Evolutionary conservation across 92 coral and sea anemone species (phyloP).

Genomic region (Pocillopora grandis): DNA sequence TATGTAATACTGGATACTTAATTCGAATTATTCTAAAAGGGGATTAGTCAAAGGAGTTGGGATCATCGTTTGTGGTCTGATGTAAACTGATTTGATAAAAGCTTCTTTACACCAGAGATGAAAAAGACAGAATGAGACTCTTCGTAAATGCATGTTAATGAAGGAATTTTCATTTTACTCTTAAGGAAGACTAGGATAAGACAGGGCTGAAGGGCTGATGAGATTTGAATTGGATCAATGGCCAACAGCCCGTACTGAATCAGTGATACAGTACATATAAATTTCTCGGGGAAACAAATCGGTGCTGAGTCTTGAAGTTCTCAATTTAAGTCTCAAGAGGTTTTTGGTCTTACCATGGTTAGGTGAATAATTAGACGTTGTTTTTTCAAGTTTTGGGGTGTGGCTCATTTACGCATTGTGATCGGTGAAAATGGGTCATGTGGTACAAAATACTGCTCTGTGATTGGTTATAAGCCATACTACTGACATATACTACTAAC

Average conservation of each 20-base stretch:
- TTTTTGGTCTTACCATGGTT: neutral
- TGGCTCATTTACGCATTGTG: too few relatives aligned
- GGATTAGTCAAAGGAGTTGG: neutral
- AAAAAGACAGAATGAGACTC: neutral
- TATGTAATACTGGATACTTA: neutral
- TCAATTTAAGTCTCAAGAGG: neutral
- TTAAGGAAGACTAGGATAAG: neutral
- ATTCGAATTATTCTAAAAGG: neutral
- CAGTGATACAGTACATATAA: neutral
- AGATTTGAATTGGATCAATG: neutral
- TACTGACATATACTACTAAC: too few relatives aligned
- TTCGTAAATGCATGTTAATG: neutral
- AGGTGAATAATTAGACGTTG: neutral
- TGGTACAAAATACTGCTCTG: too few relatives aligned
- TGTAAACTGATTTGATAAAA: neutral
- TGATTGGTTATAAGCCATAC: too few relatives aligned
- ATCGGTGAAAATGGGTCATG: too few relatives aligned
- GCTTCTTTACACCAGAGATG: neutral
- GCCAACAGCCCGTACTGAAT: neutral
- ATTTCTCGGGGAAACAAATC: neutral
- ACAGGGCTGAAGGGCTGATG: neutral
- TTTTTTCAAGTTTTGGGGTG: neutral
- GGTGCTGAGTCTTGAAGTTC: neutral
- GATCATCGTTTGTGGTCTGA: neutral
- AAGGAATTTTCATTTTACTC: neutral